Evolutionary conservation across 2,113 vertebrate genomes (phyloP), one percentile per base, ranked within the genome.

Genomic region (Nycticryphes semicollaris): DNA sequence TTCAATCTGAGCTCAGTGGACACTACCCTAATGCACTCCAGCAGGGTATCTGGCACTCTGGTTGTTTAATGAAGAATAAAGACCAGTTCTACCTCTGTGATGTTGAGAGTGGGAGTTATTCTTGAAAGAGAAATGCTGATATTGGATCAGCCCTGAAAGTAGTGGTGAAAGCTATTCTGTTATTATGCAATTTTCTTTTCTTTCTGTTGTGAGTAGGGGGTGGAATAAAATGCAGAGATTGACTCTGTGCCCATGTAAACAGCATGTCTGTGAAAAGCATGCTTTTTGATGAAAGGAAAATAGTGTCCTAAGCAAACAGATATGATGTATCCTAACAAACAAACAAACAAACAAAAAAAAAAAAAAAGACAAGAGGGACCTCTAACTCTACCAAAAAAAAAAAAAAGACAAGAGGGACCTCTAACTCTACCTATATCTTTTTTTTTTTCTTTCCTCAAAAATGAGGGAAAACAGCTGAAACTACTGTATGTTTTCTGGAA

Each of bases 41-140:
- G 90, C 72, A 77, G 75, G n/a, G 35, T 39, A 22, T 88, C 47
- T 88, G 87, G 63, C 84, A 54, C 25, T 89, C 47, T 93, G 72
- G 68, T 21, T 93, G 73, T 92, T 93, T 93, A 78, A 63, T 39
- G 60, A 92, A 74, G 56, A 68, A 59, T 56, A 74, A 90, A 90
- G 85, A 68, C 56, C 35, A 63, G 60, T 84, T 85, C 85, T 73
- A 75, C 64, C 84, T 90, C 75, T 81, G 51, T 75, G 33, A 23
- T 86, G 73, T 75, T 93, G 72, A 94, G 62, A 81, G 19, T 60
- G 45, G 76, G 90, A 96, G 82, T 95, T 97, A 64, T 94, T 96
- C 83, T 96, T 95, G 90, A 96, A 93, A 96, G 72, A 84, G 31
- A 78, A 84, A 81, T 94, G 90, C 94, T 96, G 94, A 95, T 90